These are phyloP conservation scores for Ormyrus pomaceus DNA, from an alignment of 2,888 invertebrate species.

Conservation along the genomic window DNA sequence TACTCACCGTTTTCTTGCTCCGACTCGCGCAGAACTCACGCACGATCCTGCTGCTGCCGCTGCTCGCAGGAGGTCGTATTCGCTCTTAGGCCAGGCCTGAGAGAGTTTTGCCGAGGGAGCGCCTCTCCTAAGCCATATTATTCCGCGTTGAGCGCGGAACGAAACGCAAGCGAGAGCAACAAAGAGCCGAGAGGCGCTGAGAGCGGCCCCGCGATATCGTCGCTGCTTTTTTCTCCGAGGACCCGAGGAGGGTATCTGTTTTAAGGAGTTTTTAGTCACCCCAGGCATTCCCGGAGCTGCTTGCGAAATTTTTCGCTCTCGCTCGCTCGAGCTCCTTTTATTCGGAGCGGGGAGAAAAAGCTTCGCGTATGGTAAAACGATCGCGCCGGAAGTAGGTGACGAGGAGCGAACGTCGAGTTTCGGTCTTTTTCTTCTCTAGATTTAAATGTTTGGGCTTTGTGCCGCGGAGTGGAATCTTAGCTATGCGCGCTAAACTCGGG, in stretches of 20 bases:
- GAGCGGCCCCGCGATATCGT: too few species aligned
- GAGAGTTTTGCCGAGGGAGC: too few species aligned
- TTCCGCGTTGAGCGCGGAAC: not conserved
- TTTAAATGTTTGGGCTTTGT: conserved; percentile 33
- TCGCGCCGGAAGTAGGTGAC: conserved; percentile 29
- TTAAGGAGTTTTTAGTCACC: too few species aligned
- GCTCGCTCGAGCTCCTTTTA: not conserved
- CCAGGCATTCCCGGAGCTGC: not conserved
- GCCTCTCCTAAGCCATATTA: not conserved
- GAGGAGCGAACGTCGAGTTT: not conserved
- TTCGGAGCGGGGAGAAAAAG: not conserved
- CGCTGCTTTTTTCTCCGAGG: too few species aligned
- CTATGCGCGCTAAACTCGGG: conserved; percentile 11
- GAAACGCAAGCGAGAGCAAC: too few species aligned
- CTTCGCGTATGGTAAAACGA: not conserved
- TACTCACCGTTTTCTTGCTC: conserved; percentile 47
- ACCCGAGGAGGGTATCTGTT: too few species aligned
- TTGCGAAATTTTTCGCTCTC: conserved; percentile 7
- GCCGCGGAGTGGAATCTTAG: conserved; percentile 28
- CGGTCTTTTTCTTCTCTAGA: not conserved
- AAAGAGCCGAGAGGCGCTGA: too few species aligned
- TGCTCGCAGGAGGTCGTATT: conserved; percentile 44
- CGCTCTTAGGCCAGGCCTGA: not conserved
- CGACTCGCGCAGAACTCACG: conserved; percentile 10
- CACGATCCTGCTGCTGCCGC: conserved; percentile 23